Base-by-base conservation (phyloP, 2,888 invertebrate species). In the Linnaemya vulpina region DNA sequence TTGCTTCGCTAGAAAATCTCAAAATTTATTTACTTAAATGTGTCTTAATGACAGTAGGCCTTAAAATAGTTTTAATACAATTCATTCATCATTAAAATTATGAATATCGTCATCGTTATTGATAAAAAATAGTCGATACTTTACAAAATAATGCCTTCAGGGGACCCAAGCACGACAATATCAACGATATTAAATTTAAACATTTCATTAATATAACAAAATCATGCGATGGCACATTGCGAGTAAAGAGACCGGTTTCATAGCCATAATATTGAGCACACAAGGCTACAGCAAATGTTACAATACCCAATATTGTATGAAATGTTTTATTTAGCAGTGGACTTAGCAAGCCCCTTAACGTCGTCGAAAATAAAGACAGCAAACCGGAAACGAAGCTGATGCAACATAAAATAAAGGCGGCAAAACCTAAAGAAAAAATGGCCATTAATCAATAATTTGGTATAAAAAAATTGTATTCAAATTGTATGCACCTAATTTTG, bases 221-320 rank as follows among this genome's bases (percentile, higher is more conserved):
- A 74, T 89, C 89, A 25, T 87, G 82, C 1, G 81, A 68, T 7
- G 87, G 85, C 1, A 87, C 85, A 65, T 87, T 87, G 40, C 87
- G 86, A 3, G 7, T 84, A 51, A 92, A 91, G 51, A 89, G 91
- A 3, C 89, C 89, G 7, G 91, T 90, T 80, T 91, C 74, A 74
- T 91, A 92, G 22, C 92, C 92, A 83, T 91, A 92, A 78, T 88
- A 92, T 67, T 92, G 91, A 4, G 90, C 88, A 25, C 89, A 82
- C 74, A 92, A 70, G 0, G 92, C 91, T 30, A 91, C 85, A n/a
- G 88, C 88, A 84, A 92, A 92, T 43, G 90, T 88, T 1, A 87
- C 70, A 38, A 91, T 78, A 3, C 92, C 92, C 58, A 92, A 73
- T 53, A 91, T 87, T 58, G 89, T 90, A 40, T 92, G 92, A n/a